Evolutionary conservation across 2,797 vertebrate species (phyloP).

Genomic region (Monodelphis domestica): DNA sequence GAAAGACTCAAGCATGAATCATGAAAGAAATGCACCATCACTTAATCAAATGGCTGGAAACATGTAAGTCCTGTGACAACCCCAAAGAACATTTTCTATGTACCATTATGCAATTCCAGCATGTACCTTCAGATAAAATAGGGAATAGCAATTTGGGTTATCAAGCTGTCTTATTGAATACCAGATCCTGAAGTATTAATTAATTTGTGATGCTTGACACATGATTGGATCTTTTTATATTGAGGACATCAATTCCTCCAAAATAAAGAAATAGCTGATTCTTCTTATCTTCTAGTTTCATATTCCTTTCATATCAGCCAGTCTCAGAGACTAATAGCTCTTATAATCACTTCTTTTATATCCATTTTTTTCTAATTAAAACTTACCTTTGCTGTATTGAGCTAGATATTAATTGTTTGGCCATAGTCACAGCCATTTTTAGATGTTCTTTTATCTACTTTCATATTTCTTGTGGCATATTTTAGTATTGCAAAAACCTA

Average conservation of each 20-base stretch:
- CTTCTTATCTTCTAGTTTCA: background rate
- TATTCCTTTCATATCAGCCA: slow-evolving; percentile 14
- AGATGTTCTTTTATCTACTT: background rate
- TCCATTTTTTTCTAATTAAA: slow-evolving; percentile 24
- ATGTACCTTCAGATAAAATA: background rate
- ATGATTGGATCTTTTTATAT: background rate
- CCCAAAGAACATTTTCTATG: background rate
- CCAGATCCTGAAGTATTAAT: background rate
- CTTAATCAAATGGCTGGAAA: slow-evolving; percentile 18
- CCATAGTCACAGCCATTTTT: background rate
- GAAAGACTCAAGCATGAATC: background rate
- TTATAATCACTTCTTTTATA: background rate
- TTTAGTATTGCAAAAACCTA: background rate
- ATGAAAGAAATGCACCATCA: background rate
- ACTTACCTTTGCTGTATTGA: background rate
- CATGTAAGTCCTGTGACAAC: background rate
- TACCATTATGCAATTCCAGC: background rate
- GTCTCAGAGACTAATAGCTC: background rate
- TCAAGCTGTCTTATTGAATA: background rate
- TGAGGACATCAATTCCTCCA: background rate
- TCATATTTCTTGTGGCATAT: background rate
- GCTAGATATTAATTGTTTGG: background rate
- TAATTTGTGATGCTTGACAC: background rate
- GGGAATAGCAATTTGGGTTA: background rate
- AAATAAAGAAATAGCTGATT: slow-evolving; percentile 16